phyloP scores from a whole-genome alignment of 2,797 vertebrate species.

The Microctenopoma stevenorrisi region DNA sequence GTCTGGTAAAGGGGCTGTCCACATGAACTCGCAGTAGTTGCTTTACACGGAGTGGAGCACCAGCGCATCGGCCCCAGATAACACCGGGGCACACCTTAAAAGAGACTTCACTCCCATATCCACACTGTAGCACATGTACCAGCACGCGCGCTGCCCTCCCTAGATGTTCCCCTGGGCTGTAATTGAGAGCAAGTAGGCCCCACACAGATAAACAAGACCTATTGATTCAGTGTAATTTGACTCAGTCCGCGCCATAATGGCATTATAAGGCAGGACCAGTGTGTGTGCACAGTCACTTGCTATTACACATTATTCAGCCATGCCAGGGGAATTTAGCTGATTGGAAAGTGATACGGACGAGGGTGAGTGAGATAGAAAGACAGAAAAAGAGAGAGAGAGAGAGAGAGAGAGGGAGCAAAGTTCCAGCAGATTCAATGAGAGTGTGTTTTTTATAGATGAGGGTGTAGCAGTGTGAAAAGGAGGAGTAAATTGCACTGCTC shows the following conservation, averaged over 20 bases:
- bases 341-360: constrained; percentile 68
- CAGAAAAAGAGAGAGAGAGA: constrained; percentile 9
- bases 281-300: constrained; percentile 26
- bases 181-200: constrained; percentile 67
- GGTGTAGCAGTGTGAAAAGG: constrained; percentile 52
- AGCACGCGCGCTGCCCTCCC: neutral
- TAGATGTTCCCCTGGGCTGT: constrained; percentile 55
- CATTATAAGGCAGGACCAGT: constrained; percentile 64
- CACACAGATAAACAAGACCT: constrained; percentile 76
- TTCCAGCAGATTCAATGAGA: constrained; percentile 13
- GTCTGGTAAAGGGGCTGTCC: constrained; percentile 23
- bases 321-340: constrained; percentile 66
- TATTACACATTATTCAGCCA: constrained; percentile 58
- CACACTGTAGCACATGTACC: neutral
- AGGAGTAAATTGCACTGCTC: constrained; percentile 51
- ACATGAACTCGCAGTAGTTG: constrained; percentile 22
- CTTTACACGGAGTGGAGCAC: constrained; percentile 26
- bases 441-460: constrained; percentile 39
- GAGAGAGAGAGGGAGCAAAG: constrained; percentile 6
- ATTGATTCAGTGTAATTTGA: constrained; percentile 80
- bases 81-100: constrained; percentile 25
- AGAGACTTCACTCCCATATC: constrained; percentile 34
- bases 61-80: constrained; percentile 25
- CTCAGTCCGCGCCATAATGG: constrained; percentile 71
- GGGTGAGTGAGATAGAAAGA: constrained; percentile 23